Base-by-base conservation (phyloP, 2,113 vertebrate genomes). In the Muscicapa adusta region DNA sequence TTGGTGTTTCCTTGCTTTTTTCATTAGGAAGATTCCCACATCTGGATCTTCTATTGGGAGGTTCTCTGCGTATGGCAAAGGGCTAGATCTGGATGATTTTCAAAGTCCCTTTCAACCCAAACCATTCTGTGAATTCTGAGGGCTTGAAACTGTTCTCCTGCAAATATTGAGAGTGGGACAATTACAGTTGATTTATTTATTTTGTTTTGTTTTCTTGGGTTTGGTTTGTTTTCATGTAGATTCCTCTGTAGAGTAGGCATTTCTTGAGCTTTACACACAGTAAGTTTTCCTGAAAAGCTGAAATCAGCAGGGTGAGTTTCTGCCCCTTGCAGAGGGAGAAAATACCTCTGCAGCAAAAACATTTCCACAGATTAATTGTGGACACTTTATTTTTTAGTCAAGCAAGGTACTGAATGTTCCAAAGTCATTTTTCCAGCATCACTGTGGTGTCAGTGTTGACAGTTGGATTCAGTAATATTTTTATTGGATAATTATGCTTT, bases 291-390 rank as follows among this genome's bases (percentile, higher is more conserved):
- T 73, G 47, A 75, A 40, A 33, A 57, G 11, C 19, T 80, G 54
- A 91, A 75, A 56, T 8, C 33, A 60, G 33, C 0, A 1, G 13
- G 8, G 2, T 61, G 57, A 85, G 26, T 74, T 94, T 80, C 29
- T 75, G 12, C 34, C 61, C 51, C n/a, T 47, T 43, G 22, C 18
- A 72, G 66, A 47, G 38, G 47, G n/a, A 80, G 28, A 57, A 77
- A 54, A 77, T 61, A 68, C 3, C 50, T 0, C 0, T 51, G 36
- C 22, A 51, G 16, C 28, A 66, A 63, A 48, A 36, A 10, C 4
- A 11, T 75, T 68, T 51, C 42, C 23, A 13, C 5, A 24, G 34
- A 28, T 54, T 10, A 23, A 33, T n/a, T 67, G 14, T 34, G 40
- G 53, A 43, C 13, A 15, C 22, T 61, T 47, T 36, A 14, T 29